Evolutionary conservation across 1,140 invertebrate species (phyloP).

Genomic region (Steinernema feltiae): DNA sequence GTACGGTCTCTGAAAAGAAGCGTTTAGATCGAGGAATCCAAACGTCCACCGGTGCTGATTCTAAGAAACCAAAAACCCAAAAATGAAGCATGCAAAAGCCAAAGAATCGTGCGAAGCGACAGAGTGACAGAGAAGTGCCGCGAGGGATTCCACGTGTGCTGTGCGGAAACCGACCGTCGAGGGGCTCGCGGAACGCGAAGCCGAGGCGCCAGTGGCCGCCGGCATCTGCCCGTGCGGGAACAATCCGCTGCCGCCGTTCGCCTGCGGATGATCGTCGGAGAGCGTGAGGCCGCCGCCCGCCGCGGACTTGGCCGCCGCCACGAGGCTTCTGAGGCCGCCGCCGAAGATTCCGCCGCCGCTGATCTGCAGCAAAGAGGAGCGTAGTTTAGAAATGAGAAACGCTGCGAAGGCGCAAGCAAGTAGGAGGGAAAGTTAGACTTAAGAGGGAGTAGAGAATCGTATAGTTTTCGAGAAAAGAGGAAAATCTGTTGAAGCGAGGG

Average conservation of each 20-base stretch:
- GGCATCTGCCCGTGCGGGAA: conserved; percentile 18
- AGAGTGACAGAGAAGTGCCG: not conserved
- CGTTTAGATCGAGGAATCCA: not conserved
- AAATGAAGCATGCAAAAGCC: not conserved
- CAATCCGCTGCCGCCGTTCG: conserved; percentile 12
- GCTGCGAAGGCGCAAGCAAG: not conserved
- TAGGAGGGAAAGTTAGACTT: not conserved
- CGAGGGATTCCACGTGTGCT: conserved; percentile 1
- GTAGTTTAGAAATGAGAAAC: not conserved
- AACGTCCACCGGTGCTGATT: not conserved
- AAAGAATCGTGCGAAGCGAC: not conserved
- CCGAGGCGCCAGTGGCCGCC: not conserved
- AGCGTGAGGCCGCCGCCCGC: conserved; percentile 18
- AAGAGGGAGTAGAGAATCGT: not conserved
- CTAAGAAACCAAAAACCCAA: not conserved
- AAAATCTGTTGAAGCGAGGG: conserved; percentile 9
- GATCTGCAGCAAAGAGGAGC: conserved; percentile 43
- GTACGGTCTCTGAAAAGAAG: conserved; percentile 50
- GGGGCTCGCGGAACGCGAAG: not conserved
- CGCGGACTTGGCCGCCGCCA: conserved; percentile 51
- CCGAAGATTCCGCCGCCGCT: conserved; percentile 53
- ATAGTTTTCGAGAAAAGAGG: conserved; percentile 19
- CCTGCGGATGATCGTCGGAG: not conserved
- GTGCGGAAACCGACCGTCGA: conserved; percentile 16
- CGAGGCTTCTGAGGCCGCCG: conserved; percentile 46